Base-by-base conservation (phyloP, 1,140 invertebrate species). In the Hycleus cichorii region DNA sequence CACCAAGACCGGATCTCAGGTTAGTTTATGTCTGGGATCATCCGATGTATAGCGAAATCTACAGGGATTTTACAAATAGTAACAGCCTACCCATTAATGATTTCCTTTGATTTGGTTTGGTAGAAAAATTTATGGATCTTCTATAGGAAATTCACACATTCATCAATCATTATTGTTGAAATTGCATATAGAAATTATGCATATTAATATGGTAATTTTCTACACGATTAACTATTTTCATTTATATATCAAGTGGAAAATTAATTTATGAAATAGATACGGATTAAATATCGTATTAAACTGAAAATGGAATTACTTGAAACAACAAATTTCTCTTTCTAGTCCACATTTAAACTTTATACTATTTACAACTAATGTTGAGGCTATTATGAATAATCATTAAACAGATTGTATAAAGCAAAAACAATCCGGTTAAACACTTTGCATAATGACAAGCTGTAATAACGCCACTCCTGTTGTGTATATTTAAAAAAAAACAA, bases 11-110 rank as follows among this genome's bases (percentile, higher is more conserved):
- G 58, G 61, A 63, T 60, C 44, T 48, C 32, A 44, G 47, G 40
- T 11, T 40, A 52, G 60, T 51, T 62, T 59, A 59, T 47, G 32
- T 47, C 43, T 43, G 7, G 47, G 57, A 59, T 58, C 47, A 59
- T 55, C 57, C 51, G 26, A 18, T 24, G 18, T 18, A 18, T 18
- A 5, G 39, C 38, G 52, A 49, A 43, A 43, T 48, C 51, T 46
- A 40, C 10, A 10, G 48, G 51, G 51, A 42, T 43, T 47, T 39
- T 5, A 47, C 40, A 39, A 50, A 46, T 55, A 62, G 47, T 44
- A 57, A 18, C 18, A 18, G 18, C 18, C 7, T 32, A 59, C 60
- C 54, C 52, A 62, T 62, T 62, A 62, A 51, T 53, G 42, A 42
- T 53, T 53, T 53, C 51, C 39, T 42, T 18, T 45, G 46, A 53